Conservation (phyloP, 2,888 invertebrate species). For the Oconnorella tubifera region DNA sequence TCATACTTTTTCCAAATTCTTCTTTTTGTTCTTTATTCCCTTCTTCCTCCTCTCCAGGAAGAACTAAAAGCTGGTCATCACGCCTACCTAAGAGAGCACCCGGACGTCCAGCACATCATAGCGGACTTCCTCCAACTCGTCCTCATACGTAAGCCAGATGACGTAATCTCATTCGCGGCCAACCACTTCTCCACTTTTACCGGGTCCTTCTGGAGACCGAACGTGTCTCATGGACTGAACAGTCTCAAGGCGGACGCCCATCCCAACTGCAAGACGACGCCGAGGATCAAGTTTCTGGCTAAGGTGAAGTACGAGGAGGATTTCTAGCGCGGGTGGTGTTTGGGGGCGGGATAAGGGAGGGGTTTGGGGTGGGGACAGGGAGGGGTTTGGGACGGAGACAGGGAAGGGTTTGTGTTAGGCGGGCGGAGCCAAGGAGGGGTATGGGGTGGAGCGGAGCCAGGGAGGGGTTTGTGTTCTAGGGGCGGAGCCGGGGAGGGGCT, state of each 20-base stretch:
- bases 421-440: too few relatives aligned
- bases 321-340: not conserved
- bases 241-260: not conserved
- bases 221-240: not conserved
- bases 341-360: too few relatives aligned
- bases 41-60: too few relatives aligned
- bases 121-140: constrained; percentile 56
- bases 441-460: too few relatives aligned
- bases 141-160: constrained; percentile 54
- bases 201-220: not conserved
- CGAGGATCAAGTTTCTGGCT: not conserved
- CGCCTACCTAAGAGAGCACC: constrained; percentile 52
- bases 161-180: constrained; percentile 52
- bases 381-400: too few relatives aligned
- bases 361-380: too few relatives aligned
- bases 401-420: too few relatives aligned
- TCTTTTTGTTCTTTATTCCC: too few relatives aligned
- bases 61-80: constrained; percentile 52
- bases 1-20: too few relatives aligned
- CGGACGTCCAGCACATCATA: constrained; percentile 52
- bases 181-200: constrained; percentile 45
- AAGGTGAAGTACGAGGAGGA: not conserved
- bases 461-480: too few relatives aligned
- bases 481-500: too few relatives aligned
- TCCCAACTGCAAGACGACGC: not conserved